Base-by-base conservation (phyloP, 2,113 vertebrate genomes). In the Phylloscopus whistleri region DNA sequence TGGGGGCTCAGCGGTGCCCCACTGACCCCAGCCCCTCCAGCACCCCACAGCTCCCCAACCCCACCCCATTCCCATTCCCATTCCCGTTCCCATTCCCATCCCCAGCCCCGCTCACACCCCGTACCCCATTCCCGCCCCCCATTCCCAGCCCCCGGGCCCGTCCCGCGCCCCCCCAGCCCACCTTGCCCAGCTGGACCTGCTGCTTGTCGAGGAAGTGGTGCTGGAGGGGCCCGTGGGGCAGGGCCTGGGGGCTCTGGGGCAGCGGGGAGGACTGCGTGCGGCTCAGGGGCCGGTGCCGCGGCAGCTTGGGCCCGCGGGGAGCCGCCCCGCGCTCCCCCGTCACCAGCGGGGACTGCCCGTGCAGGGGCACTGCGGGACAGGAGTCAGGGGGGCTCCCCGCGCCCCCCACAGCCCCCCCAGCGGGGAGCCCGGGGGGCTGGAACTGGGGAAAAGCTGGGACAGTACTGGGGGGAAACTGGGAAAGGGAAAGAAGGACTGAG, bases 181-280 rank as follows among this genome's bases (percentile, higher is more conserved):
- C 52, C 52, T 55, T 55, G n/a, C n/a, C n/a, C n/a, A n/a, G n/a
- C n/a, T n/a, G n/a, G 28, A 30, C 28, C 52, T 55, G 52, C 52
- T 55, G 52, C 30, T 99, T 99, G 97, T 99, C 99, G 70, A 99
- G 97, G 97, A 99, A 99, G 85, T 99, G 99, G 96, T 99, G 52
- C 52, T 55, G 52, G 16, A 55, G 52, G 52, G 52, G 52, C 3
- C 52, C 52, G 52, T 55, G 99, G 97, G 99, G 99, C 92, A 99
- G 97, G n/a, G 99, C 98, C 97, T 99, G 99, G 8, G 99, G 99
- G 49, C 98, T 99, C 98, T 99, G 99, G 19, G 99, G 99, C 86
- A 99, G 95, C 2, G 99, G 99, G 1, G 99, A 99, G 5, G 99
- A 99, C 97, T 99, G 99, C 1, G 99, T 99, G 68, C 99, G 99